Conservation (phyloP, 2,888 invertebrate species). For the Idaea aversata region DNA sequence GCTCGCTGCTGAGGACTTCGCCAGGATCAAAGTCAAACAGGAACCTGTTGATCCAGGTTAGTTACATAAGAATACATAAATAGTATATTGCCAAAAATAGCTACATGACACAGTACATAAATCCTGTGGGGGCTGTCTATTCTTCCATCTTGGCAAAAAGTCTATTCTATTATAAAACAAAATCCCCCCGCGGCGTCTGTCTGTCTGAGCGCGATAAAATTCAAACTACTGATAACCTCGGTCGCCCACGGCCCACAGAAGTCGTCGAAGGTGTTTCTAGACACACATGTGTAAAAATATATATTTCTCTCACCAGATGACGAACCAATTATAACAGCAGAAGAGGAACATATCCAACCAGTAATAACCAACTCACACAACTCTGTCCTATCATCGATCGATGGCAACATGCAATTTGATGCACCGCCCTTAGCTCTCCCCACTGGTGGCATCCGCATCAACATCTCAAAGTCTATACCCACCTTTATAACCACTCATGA, state of each 20-base stretch:
- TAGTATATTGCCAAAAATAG: no score
- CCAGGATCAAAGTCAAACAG: conserved; percentile 83
- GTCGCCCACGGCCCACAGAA: no score
- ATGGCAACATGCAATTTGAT: conserved; percentile 86
- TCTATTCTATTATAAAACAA: no score
- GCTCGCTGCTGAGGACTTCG: conserved; percentile 52
- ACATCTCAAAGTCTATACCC: conserved; percentile 86
- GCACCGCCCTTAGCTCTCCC: conserved; percentile 59
- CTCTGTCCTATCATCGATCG: conserved; percentile 84
- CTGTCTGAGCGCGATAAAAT: no score
- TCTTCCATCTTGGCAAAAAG: no score
- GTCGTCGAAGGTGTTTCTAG: not conserved
- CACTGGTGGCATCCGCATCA: conserved; percentile 87
- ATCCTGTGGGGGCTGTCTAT: no score
- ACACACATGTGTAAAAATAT: not conserved
- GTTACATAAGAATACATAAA: conserved; percentile 18
- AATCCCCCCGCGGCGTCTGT: no score
- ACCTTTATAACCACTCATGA: conserved; percentile 35
- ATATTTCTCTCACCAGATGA: conserved; percentile 53
- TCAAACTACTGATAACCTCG: no score
- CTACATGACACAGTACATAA: not conserved
- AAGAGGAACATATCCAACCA: conserved; percentile 54
- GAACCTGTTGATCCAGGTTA: conserved; percentile 85
- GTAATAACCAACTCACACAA: conserved; percentile 64
- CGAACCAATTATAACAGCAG: conserved; percentile 76